Evolutionary conservation across 1,140 invertebrate genomes (phyloP).

Genomic region (Daktulosphaira vitifoliae): DNA sequence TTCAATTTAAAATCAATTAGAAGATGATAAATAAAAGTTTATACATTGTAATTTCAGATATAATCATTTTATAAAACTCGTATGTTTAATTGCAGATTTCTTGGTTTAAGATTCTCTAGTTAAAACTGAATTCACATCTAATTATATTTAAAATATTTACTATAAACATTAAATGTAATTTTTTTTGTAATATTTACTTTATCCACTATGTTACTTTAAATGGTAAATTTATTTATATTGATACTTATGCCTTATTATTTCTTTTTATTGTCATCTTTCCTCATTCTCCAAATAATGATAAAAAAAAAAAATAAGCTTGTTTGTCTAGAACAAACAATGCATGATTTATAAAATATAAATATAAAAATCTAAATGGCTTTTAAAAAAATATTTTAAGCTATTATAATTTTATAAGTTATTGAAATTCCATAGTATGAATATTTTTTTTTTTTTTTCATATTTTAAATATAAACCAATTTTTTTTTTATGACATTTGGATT

Average conservation of each 20-base stretch:
- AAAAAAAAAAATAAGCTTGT: too few species aligned
- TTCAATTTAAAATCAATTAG: constrained; percentile 16
- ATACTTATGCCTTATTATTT: background rate
- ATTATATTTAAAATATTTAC: background rate
- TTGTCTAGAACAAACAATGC: too few species aligned
- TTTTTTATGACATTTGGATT: too few species aligned
- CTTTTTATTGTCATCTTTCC: constrained; percentile 9
- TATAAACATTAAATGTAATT: background rate
- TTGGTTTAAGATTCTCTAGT: constrained; percentile 21
- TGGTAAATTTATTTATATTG: background rate
- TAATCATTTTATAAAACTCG: constrained; percentile 11
- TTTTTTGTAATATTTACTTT: constrained; percentile 9
- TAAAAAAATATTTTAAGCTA: too few species aligned
- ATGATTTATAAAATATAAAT: too few species aligned
- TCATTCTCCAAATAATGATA: constrained; percentile 17
- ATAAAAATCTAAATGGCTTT: too few species aligned
- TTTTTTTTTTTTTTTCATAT: too few species aligned
- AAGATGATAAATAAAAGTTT: constrained; percentile 22
- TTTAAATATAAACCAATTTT: too few species aligned
- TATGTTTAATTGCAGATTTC: constrained; percentile 26
- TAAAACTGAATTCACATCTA: constrained; percentile 12
- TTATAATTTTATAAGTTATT: too few species aligned
- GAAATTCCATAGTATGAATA: too few species aligned
- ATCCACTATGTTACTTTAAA: constrained; percentile 13
- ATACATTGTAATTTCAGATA: constrained; percentile 22